phyloP scores from a whole-genome alignment of 2,888 invertebrate genomes.

The Tenthredo amoena region DNA sequence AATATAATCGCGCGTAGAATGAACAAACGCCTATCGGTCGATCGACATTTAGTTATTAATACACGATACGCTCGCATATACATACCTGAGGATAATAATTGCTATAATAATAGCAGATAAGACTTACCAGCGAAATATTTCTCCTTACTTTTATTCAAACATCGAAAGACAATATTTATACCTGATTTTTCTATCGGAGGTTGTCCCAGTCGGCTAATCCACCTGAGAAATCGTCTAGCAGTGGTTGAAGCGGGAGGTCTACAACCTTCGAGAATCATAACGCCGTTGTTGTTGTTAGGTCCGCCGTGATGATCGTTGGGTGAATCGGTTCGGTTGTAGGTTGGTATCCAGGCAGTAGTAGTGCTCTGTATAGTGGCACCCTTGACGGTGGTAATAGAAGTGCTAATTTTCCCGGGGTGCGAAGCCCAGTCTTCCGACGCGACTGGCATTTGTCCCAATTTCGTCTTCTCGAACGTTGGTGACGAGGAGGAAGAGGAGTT shows the following conservation, averaged over 20 bases:
- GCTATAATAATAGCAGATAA: background rate
- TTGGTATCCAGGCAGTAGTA: constrained; percentile 71
- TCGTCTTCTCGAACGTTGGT: constrained; percentile 24
- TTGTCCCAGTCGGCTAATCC: constrained; percentile 80
- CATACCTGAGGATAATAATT: background rate
- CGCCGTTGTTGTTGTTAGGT: constrained; percentile 69
- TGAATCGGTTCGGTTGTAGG: constrained; percentile 66
- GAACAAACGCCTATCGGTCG: background rate
- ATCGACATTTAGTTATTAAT: constrained; percentile 25
- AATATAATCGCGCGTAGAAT: background rate
- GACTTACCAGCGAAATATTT: too few relatives aligned
- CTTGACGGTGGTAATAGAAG: constrained; percentile 71
- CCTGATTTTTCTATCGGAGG: constrained; percentile 80
- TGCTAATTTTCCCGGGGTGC: constrained; percentile 72
- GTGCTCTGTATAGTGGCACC: constrained; percentile 70
- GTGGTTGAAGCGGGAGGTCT: constrained; percentile 75
- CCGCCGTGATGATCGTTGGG: constrained; percentile 61
- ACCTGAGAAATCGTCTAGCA: constrained; percentile 80
- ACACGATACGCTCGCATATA: background rate
- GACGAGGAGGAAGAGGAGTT: constrained; percentile 65
- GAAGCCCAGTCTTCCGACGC: constrained; percentile 72
- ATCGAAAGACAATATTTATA: constrained; percentile 59
- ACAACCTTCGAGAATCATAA: constrained; percentile 72
- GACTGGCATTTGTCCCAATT: constrained; percentile 69
- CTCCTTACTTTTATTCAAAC: background rate